A percentile compares a stretch with the other conserved stretches of the same genome.
These are phyloP conservation scores for Phataginus tricuspis DNA, from an alignment of 2,797 vertebrate genomes.

Conservation along the genomic window DNA sequence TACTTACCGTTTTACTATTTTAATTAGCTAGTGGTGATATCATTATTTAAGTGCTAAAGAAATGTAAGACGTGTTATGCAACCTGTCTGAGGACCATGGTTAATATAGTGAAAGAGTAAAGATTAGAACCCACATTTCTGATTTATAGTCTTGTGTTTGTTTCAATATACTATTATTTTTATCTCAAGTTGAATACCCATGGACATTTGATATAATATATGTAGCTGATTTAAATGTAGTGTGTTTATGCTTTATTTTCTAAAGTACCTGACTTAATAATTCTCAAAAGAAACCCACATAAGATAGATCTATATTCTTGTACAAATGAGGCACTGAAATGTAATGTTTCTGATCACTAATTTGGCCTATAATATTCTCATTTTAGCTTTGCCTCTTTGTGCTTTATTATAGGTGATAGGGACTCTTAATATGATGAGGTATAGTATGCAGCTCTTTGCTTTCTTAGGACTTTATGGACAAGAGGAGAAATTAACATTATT, in stretches of 20 bases:
- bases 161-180: neutral
- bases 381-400: neutral
- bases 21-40: neutral
- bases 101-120: neutral
- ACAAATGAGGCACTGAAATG: neutral
- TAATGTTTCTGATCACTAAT: neutral
- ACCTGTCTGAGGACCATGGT: neutral
- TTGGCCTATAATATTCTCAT: neutral
- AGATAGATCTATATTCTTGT: neutral
- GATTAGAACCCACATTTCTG: neutral
- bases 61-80: neutral
- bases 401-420: conserved; percentile 4
- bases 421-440: neutral
- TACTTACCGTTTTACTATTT: neutral
- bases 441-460: neutral
- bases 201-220: neutral
- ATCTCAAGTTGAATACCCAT: neutral
- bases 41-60: neutral
- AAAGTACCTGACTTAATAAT: neutral
- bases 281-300: neutral
- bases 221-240: conserved; percentile 16
- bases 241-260: conserved; percentile 29
- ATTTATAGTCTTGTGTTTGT: neutral
- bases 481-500: conserved; percentile 61
- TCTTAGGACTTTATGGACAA: neutral